phyloP scores from a whole-genome alignment of 2,888 invertebrate genomes.

The Tenthredo mesomela region DNA sequence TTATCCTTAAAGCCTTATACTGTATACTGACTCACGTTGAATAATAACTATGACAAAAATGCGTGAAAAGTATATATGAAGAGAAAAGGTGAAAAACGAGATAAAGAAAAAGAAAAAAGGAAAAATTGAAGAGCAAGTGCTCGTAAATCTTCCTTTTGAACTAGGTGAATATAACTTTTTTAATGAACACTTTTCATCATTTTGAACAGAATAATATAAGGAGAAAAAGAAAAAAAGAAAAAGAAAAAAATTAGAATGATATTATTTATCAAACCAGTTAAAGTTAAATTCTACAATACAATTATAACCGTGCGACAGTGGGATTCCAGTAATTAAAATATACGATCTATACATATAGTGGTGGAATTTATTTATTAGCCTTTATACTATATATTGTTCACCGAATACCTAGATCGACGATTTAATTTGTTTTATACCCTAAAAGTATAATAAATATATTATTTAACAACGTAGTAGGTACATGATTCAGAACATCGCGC shows the following conservation, averaged over 20 bases:
- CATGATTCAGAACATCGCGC: background rate
- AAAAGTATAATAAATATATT: no score
- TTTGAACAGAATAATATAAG: background rate
- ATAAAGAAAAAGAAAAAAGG: background rate
- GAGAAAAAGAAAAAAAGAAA: background rate
- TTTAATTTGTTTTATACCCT: background rate
- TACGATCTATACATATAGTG: background rate
- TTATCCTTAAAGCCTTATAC: background rate
- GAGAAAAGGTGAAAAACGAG: background rate
- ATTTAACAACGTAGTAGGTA: background rate
- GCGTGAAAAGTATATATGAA: background rate
- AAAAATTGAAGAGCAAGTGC: background rate
- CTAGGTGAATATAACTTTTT: slow-evolving; percentile 10
- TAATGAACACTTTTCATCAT: background rate
- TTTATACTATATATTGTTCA: background rate
- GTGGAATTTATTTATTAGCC: background rate
- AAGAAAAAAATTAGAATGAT: background rate
- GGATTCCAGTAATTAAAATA: background rate
- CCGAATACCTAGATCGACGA: background rate
- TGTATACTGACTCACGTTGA: background rate
- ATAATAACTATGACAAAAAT: background rate
- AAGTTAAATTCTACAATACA: background rate
- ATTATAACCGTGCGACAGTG: background rate
- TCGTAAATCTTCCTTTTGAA: background rate
- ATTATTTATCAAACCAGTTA: background rate